A percentile compares a stretch with the other conserved stretches of the same genome.
These are phyloP conservation scores for Aphis gossypii DNA, from an alignment of 1,140 invertebrate genomes.

Conservation along the genomic window DNA sequence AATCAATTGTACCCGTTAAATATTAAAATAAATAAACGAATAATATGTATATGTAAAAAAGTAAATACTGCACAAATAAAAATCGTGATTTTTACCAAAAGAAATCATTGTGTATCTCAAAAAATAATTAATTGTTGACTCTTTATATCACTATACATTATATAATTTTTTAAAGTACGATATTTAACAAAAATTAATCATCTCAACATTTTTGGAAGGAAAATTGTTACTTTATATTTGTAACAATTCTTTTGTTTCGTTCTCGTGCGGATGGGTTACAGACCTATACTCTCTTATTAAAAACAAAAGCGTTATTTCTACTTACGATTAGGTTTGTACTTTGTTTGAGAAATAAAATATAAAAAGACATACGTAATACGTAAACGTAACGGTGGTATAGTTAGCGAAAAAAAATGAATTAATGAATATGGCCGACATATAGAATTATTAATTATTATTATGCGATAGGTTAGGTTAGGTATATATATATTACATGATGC, in stretches of 20 bases:
- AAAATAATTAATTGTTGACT: not conserved
- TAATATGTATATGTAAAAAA: not conserved
- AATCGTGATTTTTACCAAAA: not conserved
- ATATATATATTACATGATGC: not conserved
- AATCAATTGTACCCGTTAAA: too few species aligned
- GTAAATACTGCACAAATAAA: not conserved
- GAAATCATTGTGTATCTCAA: not conserved
- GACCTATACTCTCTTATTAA: not conserved
- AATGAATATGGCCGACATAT: not conserved
- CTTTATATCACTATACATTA: not conserved
- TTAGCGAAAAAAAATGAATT: not conserved
- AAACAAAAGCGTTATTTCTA: not conserved
- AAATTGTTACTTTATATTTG: not conserved
- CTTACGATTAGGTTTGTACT: not conserved
- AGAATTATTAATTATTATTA: not conserved
- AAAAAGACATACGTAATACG: not conserved
- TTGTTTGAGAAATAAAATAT: not conserved
- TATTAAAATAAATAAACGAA: too few species aligned
- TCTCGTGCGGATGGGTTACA: not conserved
- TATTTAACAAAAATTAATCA: not conserved
- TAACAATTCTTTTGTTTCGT: not conserved
- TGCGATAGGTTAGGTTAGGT: not conserved
- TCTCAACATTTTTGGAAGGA: not conserved
- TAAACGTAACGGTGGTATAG: not conserved
- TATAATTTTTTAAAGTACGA: not conserved